Base-by-base conservation (phyloP, 2,797 vertebrate species). In the Danio jaintianensis region DNA sequence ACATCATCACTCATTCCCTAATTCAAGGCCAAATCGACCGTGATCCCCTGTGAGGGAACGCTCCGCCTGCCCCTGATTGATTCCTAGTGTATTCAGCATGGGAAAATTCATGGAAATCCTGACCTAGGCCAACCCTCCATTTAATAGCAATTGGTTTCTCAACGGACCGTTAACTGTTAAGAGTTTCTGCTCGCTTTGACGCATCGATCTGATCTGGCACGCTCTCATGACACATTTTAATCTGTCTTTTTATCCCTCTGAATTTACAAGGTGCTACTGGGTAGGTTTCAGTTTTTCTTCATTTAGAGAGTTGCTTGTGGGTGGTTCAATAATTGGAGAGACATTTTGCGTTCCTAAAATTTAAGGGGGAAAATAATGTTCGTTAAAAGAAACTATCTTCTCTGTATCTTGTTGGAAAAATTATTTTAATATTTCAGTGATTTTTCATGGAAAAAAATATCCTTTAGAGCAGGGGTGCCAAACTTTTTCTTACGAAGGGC, bases 71-170 rank as follows among this genome's bases (percentile, higher is more conserved):
- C 43, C 75, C 42, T 79, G 29, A 79, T 62, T 73, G 71, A 79
- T 69, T 72, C 10, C 0, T 45, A 80, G 66, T 61, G 38, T 75
- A 75, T 81, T 43, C 68, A 68, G 64, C 75, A 66, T 70, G 69
- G 29, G 68, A 63, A 71, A 76, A 73, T 76, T 79, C 78, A 55
- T 79, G 29, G 74, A 70, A 72, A 38, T 66, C 66, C 78, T 61
- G 80, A 77, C 66, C 56, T 59, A 7, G 42, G n/a, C 55, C 40
- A 75, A 72, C 61, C 53, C 53, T 66, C 47, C 20, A 42, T 78
- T 80, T 58, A 56, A 82, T 59, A 81, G 67, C 74, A 77, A 85
- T 85, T 82, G 81, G 66, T 79, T 79, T 79, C 67, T 71, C 67
- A 81, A 77, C 45, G 2, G 55, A 75, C 40, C 38, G 50, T 68